Evolutionary conservation across 1,140 invertebrate genomes (phyloP).

Genomic region (Pseudomyrmex concolor): DNA sequence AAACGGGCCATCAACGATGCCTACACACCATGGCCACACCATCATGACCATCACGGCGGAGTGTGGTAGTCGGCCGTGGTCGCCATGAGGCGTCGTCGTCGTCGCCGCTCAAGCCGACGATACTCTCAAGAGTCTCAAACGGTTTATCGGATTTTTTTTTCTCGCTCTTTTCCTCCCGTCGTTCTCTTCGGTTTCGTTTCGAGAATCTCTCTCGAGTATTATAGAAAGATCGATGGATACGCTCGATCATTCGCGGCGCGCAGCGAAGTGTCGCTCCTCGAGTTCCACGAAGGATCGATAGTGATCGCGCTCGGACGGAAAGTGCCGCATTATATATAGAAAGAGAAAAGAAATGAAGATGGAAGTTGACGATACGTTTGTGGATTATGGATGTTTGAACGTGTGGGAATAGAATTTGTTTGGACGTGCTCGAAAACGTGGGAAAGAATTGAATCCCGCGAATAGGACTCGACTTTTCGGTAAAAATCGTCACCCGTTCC

Average conservation of each 20-base stretch:
- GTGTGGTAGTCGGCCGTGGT: constrained; percentile 50
- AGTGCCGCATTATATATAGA: neutral
- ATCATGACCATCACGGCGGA: constrained; percentile 71
- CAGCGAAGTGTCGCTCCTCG: constrained; percentile 23
- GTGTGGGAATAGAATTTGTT: neutral
- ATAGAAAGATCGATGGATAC: constrained; percentile 23
- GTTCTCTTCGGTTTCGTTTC: neutral
- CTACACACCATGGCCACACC: constrained; percentile 81
- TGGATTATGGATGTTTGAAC: constrained; percentile 30
- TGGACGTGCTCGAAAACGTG: neutral
- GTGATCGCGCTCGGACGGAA: constrained; percentile 18
- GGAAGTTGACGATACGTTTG: constrained; percentile 9
- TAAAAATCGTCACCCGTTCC: neutral
- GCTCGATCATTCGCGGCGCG: constrained; percentile 18
- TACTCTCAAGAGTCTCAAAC: constrained; percentile 22
- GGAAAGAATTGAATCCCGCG: neutral
- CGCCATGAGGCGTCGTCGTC: constrained; percentile 70
- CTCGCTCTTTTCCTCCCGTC: neutral
- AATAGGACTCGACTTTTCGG: neutral
- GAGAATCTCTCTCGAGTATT: neutral
- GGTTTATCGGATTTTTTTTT: constrained; percentile 6
- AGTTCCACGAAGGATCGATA: constrained; percentile 5
- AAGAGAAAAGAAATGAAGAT: neutral
- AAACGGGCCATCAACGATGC: constrained; percentile 83
- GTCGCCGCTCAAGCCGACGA: constrained; percentile 57